phyloP scores from a whole-genome alignment of 2,888 invertebrate genomes.

The Rhagophthalmus giganteus region DNA sequence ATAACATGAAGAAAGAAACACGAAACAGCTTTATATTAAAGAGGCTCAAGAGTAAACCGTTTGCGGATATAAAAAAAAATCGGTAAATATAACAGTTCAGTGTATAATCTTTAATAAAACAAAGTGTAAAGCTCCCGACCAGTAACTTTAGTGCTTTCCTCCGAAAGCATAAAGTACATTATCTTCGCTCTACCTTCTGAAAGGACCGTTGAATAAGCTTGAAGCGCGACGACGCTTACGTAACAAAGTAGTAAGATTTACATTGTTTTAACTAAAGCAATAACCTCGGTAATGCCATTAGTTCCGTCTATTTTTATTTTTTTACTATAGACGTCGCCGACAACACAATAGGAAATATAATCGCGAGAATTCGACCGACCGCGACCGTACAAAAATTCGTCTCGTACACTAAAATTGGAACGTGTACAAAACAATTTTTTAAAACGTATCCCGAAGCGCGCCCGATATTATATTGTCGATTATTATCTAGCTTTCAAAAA shows the following conservation, averaged over 20 bases:
- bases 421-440: too few relatives aligned
- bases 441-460: too few relatives aligned
- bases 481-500: too few relatives aligned
- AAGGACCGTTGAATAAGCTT: constrained; percentile 39
- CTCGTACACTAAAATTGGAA: neutral
- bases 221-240: constrained; percentile 38
- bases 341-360: constrained; percentile 15
- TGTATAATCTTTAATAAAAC: constrained; percentile 29
- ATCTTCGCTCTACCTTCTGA: constrained; percentile 37
- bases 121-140: constrained; percentile 23
- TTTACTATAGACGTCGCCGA: constrained; percentile 10
- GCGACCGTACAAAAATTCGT: constrained; percentile 4
- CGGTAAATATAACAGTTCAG: constrained; percentile 22
- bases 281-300: constrained; percentile 16
- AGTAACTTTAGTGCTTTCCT: constrained; percentile 35
- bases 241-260: constrained; percentile 39
- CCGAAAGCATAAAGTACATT: constrained; percentile 39
- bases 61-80: constrained; percentile 15
- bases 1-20: too few relatives aligned
- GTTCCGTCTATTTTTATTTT: constrained; percentile 22
- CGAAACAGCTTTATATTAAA: constrained; percentile 13
- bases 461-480: too few relatives aligned
- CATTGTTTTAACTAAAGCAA: constrained; percentile 24
- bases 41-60: constrained; percentile 13
- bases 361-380: constrained; percentile 5